phyloP scores from a whole-genome alignment of 2,888 invertebrate genomes.

The Pemphredon lugubris region DNA sequence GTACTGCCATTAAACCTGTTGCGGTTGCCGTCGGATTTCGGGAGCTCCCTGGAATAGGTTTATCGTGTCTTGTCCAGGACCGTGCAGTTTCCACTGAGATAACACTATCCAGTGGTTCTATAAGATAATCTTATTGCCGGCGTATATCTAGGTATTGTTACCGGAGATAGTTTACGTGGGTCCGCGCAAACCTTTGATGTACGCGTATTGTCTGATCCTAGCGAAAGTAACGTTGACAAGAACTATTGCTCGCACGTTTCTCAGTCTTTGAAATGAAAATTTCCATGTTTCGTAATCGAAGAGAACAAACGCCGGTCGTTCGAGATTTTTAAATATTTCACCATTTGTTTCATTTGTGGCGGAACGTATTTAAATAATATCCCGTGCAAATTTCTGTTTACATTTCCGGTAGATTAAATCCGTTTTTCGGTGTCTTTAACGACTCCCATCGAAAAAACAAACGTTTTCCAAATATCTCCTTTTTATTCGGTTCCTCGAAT shows the following conservation, averaged over 20 bases:
- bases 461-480: conserved; percentile 14
- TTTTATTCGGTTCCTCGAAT: conserved; percentile 1
- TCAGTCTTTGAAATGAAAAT: too few species aligned
- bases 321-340: conserved; percentile 38
- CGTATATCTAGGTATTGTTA: conserved; percentile 56
- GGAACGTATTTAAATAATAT: conserved; percentile 41
- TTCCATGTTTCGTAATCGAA: too few species aligned
- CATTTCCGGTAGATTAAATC: conserved; percentile 49
- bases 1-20: conserved; percentile 57
- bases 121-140: conserved; percentile 63
- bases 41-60: conserved; percentile 56
- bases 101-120: conserved; percentile 44
- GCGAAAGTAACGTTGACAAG: too few species aligned
- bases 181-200: conserved; percentile 32
- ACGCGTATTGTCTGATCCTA: too few species aligned
- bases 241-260: not conserved
- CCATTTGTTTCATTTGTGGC: conserved; percentile 19
- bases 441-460: conserved; percentile 25
- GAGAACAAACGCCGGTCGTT: not conserved
- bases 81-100: conserved; percentile 57
- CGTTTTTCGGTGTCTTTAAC: conserved; percentile 40
- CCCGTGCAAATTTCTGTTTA: conserved; percentile 35
- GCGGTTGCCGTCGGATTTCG: conserved; percentile 54
- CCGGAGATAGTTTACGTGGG: conserved; percentile 40
- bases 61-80: conserved; percentile 62